A percentile compares a stretch with the other conserved stretches of the same genome.
Conservation (phyloP, 2,888 invertebrate genomes). For the Actias luna region DNA sequence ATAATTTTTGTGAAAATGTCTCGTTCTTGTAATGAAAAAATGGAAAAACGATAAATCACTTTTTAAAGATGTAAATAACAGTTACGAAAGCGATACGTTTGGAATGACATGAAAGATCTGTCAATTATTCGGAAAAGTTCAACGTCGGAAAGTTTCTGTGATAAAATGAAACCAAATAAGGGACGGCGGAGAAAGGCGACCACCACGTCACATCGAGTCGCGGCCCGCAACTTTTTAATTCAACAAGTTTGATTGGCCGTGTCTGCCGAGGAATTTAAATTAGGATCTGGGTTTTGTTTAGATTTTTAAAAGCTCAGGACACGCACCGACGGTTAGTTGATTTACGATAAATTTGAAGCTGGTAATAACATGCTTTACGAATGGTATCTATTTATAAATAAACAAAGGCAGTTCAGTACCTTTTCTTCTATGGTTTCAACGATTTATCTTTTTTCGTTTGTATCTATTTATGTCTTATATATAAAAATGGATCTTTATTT, state of each 20-base stretch:
- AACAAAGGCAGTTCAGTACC: no score
- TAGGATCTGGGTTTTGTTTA: slow-evolving; percentile 27
- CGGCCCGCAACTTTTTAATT: slow-evolving; percentile 57
- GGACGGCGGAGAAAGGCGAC: neutral
- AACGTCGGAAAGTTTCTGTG: neutral
- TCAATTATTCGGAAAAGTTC: neutral
- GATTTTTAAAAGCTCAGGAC: slow-evolving; percentile 1
- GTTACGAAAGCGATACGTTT: neutral
- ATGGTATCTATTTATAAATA: neutral
- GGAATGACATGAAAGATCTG: neutral
- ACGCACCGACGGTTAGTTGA: neutral
- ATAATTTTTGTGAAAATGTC: neutral
- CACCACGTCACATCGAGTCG: slow-evolving; percentile 19
- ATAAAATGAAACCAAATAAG: slow-evolving; percentile 2
- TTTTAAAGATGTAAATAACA: neutral
- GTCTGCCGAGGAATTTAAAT: slow-evolving; percentile 54
- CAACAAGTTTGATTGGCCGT: slow-evolving; percentile 64
- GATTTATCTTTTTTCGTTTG: no score
- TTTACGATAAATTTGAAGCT: neutral
- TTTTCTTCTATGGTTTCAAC: no score
- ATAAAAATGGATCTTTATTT: no score
- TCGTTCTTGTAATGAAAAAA: neutral
- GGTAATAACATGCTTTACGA: neutral
- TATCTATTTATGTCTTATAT: no score
- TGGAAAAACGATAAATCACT: neutral